These are phyloP conservation scores for Synanthedon andrenaeformis DNA, from an alignment of 2,888 invertebrate species.

Conservation along the genomic window DNA sequence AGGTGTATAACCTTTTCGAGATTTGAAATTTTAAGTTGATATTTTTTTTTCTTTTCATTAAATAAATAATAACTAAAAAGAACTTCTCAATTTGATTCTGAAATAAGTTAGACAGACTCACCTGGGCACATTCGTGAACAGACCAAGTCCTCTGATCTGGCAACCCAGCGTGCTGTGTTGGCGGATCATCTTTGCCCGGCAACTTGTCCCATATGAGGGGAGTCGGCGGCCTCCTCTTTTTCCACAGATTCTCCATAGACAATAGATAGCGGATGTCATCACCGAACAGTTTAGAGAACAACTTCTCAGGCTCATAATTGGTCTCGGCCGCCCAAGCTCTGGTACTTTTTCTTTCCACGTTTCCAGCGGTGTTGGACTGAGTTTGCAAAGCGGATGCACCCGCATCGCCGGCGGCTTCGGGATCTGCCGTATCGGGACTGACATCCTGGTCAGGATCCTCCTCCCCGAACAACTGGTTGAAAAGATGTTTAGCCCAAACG, in stretches of 20 bases:
- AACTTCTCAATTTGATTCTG: too few species aligned
- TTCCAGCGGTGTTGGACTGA: constrained; percentile 59
- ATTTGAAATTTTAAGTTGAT: too few species aligned
- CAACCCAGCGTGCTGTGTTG: constrained; percentile 60
- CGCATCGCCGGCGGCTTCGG: constrained; percentile 84
- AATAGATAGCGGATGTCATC: constrained; percentile 96
- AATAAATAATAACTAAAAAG: too few species aligned
- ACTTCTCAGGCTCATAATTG: constrained; percentile 83
- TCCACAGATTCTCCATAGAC: constrained; percentile 96
- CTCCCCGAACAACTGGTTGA: constrained; percentile 99
- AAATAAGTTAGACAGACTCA: constrained; percentile 10
- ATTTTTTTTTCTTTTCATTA: too few species aligned
- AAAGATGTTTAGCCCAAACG: constrained; percentile 99
- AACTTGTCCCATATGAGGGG: constrained; percentile 81
- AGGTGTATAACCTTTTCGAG: too few species aligned
- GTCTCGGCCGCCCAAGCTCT: constrained; percentile 88
- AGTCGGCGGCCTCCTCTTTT: constrained; percentile 85
- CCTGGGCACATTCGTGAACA: constrained; percentile 77
- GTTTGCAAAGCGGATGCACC: constrained; percentile 69
- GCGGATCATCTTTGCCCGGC: constrained; percentile 64
- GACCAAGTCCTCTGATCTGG: constrained; percentile 86
- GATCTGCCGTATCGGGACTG: constrained; percentile 96
- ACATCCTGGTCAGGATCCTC: constrained; percentile 96
- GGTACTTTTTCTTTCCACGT: constrained; percentile 78
- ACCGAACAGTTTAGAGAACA: constrained; percentile 93